These are phyloP conservation scores for Theristicus caerulescens DNA, from an alignment of 2,113 vertebrate species.

Conservation along the genomic window DNA sequence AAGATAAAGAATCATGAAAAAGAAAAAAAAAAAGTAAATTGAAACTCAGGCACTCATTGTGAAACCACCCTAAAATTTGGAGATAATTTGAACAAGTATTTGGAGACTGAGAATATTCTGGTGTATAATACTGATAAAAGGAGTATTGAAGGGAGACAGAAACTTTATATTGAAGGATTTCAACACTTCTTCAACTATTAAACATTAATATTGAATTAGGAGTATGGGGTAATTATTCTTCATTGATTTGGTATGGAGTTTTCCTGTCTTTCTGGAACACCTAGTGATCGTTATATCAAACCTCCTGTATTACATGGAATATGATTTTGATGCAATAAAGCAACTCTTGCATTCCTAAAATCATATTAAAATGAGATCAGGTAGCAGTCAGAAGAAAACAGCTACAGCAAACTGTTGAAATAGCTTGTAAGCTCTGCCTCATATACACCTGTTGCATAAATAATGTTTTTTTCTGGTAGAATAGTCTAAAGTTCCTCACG, in stretches of 20 bases:
- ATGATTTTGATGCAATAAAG: neutral
- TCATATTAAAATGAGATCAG: neutral
- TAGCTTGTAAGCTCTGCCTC: neutral
- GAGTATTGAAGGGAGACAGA: neutral
- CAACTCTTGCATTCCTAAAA: neutral
- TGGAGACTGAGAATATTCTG: neutral
- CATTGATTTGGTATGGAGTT: neutral
- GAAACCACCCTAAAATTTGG: neutral
- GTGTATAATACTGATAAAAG: neutral
- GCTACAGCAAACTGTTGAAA: neutral
- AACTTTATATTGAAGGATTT: neutral
- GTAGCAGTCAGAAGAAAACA: neutral
- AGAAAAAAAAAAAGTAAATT: neutral
- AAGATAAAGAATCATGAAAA: neutral
- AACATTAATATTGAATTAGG: neutral
- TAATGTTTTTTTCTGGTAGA: neutral
- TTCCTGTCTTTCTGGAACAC: neutral
- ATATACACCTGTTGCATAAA: neutral
- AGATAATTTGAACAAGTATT: neutral
- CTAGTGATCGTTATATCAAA: neutral
- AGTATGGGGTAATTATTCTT: neutral
- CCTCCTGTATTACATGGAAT: neutral
- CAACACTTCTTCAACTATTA: neutral
- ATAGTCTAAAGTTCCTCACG: neutral
- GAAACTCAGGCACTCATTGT: neutral